Evolutionary conservation across 2,113 vertebrate genomes (phyloP).

Genomic region (Aspiorhynchus laticeps): DNA sequence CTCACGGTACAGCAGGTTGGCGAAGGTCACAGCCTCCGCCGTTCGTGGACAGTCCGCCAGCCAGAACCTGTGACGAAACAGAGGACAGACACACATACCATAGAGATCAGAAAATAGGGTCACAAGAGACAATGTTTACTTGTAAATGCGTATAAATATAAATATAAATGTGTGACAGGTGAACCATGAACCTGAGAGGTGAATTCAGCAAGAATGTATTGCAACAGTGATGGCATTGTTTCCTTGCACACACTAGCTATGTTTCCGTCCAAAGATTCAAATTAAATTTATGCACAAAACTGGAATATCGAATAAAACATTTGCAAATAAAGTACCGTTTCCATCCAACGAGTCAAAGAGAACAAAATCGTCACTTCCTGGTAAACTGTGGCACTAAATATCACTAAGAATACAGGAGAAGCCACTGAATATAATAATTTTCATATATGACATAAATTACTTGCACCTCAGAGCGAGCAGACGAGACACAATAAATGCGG

Average conservation of each 20-base stretch:
- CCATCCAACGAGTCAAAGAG: no score
- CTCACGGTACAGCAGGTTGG: slow-evolving; percentile 91
- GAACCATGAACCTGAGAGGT: neutral
- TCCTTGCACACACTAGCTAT: neutral
- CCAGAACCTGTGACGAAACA: slow-evolving; percentile 86
- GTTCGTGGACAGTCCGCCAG: slow-evolving; percentile 95
- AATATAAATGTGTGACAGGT: neutral
- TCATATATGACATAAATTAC: no score
- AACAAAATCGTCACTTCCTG: no score
- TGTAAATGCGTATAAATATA: neutral
- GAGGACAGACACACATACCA: neutral
- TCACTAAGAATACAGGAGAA: no score
- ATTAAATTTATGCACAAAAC: no score
- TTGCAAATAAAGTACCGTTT: no score
- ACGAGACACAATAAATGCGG: no score
- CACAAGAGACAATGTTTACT: neutral
- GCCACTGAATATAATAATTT: no score
- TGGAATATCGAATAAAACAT: no score
- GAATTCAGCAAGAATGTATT: neutral
- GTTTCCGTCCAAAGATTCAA: no score
- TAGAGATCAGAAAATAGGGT: neutral
- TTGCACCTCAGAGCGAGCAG: no score
- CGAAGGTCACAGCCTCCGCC: slow-evolving; percentile 91
- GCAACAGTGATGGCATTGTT: neutral
- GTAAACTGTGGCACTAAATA: no score